Evolutionary conservation across 2,888 invertebrate genomes (phyloP).

Genomic region (Phania funesta): DNA sequence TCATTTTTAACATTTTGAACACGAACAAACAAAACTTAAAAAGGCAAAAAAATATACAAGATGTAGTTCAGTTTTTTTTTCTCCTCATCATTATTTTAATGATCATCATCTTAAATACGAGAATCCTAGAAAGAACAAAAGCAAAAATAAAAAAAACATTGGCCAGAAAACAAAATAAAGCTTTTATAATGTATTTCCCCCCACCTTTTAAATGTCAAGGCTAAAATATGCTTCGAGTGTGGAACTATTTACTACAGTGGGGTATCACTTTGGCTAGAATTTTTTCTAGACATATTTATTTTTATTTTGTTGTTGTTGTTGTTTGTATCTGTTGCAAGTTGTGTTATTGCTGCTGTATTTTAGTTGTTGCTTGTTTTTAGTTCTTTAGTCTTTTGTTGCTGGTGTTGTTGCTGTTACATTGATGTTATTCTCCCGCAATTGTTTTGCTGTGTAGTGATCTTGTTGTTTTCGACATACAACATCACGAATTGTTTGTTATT

Average conservation of each 20-base stretch:
- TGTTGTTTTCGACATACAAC: constrained; percentile 67
- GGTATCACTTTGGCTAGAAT: constrained; percentile 52
- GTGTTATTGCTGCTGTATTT: constrained; percentile 61
- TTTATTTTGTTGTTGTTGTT: constrained; percentile 14
- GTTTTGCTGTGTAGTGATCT: constrained; percentile 61
- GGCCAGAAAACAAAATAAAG: constrained; percentile 36
- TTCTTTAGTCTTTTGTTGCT: constrained; percentile 27
- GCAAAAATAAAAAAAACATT: background rate
- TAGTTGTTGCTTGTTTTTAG: constrained; percentile 27
- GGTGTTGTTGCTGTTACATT: constrained; percentile 33
- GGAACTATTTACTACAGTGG: constrained; percentile 35
- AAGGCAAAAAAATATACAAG: constrained; percentile 8
- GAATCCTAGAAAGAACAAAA: background rate
- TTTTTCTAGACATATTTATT: constrained; percentile 20
- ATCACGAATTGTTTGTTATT: constrained; percentile 67
- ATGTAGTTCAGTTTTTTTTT: constrained; percentile 19
- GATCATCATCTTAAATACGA: constrained; percentile 37
- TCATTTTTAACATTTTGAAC: constrained; percentile 44
- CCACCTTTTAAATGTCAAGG: constrained; percentile 53
- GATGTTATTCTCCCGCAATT: constrained; percentile 48
- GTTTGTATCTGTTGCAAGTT: constrained; percentile 42
- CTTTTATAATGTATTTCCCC: constrained; percentile 18
- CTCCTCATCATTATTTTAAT: constrained; percentile 46
- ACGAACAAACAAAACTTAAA: constrained; percentile 23
- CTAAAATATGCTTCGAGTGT: constrained; percentile 45